Base-by-base conservation (phyloP, 2,113 vertebrate species). In the Rhinopomastus cyanomelas region DNA sequence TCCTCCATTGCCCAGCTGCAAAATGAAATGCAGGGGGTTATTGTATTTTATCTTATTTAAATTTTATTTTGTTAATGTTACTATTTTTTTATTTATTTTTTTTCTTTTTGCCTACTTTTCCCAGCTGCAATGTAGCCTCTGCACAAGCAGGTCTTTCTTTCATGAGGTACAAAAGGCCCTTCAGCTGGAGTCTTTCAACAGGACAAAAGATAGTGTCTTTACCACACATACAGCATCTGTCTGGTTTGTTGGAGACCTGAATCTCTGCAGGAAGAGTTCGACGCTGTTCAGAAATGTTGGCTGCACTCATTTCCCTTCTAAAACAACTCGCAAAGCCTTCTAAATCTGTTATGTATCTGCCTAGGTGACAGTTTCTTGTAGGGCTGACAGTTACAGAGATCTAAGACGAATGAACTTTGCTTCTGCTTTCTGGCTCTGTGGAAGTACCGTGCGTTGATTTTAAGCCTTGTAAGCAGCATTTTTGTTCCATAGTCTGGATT, bases 121-220 rank as follows among this genome's bases (percentile, higher is more conserved):
- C 23, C 34, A 48, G 74, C 89, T 85, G 64, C 64, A 55, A 56
- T 10, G 9, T 15, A 77, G 26, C 48, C 29, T 77, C 60, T 80
- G 48, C 25, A 44, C 73, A 80, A 85, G 60, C 25, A 55, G 0
- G 37, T 52, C n/a, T 88, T 76, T 76, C 82, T 91, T 85, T 91
- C 56, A 64, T 3, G 16, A 81, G 26, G 14, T 69, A 88, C 68
- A 85, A 91, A 92, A 80, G 72, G 20, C 76, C 29, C 68, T 93
- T 92, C 80, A 80, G 52, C 68, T 73, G 80, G 82, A 91, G 65
- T 74, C 76, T 83, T 88, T 96, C 95, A 91, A 77, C 29, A 56
- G 80, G 88, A 93, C 80, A 94, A 89, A 95, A 83, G 82, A 74
- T 42, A 42, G 30, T 79, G 69, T 56, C 74, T 69, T 95, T 55